Conservation (phyloP, 2,113 vertebrate species). For the Eptatretus burgeri region DNA sequence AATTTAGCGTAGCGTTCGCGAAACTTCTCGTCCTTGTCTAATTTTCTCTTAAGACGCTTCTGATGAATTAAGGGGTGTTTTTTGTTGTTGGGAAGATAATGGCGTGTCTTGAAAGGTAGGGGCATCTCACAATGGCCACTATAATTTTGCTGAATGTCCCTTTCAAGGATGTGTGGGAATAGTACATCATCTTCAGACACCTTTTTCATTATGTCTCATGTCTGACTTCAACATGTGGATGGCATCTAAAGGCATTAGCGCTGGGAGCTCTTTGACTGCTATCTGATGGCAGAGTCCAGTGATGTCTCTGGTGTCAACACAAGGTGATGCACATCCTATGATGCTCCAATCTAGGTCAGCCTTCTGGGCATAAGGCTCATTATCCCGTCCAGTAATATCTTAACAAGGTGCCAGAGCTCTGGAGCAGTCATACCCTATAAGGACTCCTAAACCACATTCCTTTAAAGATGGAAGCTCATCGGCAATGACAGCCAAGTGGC, state of each 20-base stretch:
- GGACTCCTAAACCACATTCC: constrained; percentile 8
- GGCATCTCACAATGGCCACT: too few species aligned
- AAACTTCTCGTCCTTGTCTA: too few species aligned
- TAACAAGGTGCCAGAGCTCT: constrained; percentile 7
- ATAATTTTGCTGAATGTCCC: too few species aligned
- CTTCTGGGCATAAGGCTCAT: constrained; percentile 10
- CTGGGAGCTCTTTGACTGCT: constrained; percentile 10
- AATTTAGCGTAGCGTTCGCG: too few species aligned
- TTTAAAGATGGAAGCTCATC: constrained; percentile 9
- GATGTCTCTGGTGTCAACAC: constrained; percentile 6
- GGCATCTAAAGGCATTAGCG: constrained; percentile 10
- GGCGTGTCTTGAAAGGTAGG: too few species aligned
- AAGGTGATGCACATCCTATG: constrained; percentile 6
- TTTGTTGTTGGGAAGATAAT: too few species aligned
- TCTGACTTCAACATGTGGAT: constrained; percentile 10
- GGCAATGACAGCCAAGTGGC: constrained; percentile 7
- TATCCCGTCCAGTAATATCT: constrained; percentile 8
- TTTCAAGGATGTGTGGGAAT: too few species aligned
- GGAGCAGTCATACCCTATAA: constrained; percentile 10
- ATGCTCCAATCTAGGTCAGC: constrained; percentile 11
- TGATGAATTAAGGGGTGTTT: too few species aligned
- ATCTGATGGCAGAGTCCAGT: constrained; percentile 8
- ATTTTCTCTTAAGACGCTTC: too few species aligned
- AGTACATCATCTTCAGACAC: too few species aligned
- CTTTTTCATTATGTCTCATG: too few species aligned